These are phyloP conservation scores for Dermolepida albohirtum DNA, from an alignment of 2,888 invertebrate genomes.

Conservation along the genomic window DNA sequence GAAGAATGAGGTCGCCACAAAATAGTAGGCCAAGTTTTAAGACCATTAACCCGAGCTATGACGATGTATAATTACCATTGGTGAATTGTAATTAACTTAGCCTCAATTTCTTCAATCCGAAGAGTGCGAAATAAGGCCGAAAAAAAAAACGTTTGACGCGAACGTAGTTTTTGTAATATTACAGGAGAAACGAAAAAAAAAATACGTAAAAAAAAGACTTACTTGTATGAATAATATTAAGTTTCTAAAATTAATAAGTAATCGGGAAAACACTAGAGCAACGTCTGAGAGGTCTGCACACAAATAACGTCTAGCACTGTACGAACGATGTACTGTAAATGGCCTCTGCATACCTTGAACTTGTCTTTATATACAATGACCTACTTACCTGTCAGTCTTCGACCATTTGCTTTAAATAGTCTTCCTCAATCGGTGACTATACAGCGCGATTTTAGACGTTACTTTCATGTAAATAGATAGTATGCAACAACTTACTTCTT, in stretches of 20 bases:
- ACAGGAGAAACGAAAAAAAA: neutral
- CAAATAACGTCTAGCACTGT: conserved; percentile 18
- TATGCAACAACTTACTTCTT: conserved; percentile 11
- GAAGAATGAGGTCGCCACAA: conserved; percentile 50
- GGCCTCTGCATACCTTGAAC: conserved; percentile 79
- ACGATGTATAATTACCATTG: conserved; percentile 27
- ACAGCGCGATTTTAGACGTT: conserved; percentile 30
- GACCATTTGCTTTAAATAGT: conserved; percentile 45
- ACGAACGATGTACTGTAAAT: conserved; percentile 59
- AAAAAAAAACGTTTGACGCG: too few relatives aligned
- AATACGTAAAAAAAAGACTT: conserved; percentile 12
- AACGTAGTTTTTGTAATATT: too few relatives aligned
- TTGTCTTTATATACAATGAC: conserved; percentile 86
- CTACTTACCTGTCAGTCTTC: conserved; percentile 70
- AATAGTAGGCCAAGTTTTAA: conserved; percentile 50
- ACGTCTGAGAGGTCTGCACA: conserved; percentile 15
- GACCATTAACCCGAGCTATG: conserved; percentile 45
- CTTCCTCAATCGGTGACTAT: conserved; percentile 38
- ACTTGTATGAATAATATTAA: conserved; percentile 17
- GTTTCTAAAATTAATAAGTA: conserved; percentile 8
- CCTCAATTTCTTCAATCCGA: conserved; percentile 23
- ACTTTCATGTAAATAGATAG: conserved; percentile 38
- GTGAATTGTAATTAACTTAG: conserved; percentile 34
- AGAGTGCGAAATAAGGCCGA: too few relatives aligned
- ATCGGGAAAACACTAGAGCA: conserved; percentile 21